Base-by-base conservation (phyloP, 2,113 vertebrate species). In the Egretta garzetta region DNA sequence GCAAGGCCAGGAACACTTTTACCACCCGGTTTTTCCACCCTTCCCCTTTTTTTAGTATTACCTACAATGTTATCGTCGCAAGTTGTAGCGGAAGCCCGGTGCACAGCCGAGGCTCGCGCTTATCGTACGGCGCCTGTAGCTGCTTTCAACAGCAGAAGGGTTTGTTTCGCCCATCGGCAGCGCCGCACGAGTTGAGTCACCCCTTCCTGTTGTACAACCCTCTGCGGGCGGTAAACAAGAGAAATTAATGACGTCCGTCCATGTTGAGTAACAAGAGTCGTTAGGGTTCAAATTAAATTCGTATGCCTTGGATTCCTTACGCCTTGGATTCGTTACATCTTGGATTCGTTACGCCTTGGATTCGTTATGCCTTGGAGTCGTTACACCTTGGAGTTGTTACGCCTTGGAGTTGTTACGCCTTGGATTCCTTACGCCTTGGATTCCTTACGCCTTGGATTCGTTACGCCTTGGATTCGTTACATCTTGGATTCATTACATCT, bases 61-160 rank as follows among this genome's bases (percentile, higher is more conserved):
- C 8, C 6, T 14, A 6, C 23, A 18, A 14, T 2, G 18, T 18
- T 26, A 9, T 20, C n/a, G n/a, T 15, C 16, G 3, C 1, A 10
- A 16, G 52, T 39, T 9, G 55, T n/a, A 63, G 19, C 21, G 12
- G 13, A 35, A 35, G 24, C 4, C 32, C 18, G 1, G 13, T 3
- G 21, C 58, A 55, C 28, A 39, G 18, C 50, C 4, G 39, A 37
- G 16, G 56, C 18, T 74, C 49, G 59, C 8, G 35, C 60, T 30
- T 15, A 4, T 33, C 53, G 43, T 9, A 2, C 1, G 6, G 23
- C 3, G 1, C 58, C 56, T n/a, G 43, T 1, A 28, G 24, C 49
- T 4, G 35, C 53, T 70, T 70, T 63, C 62, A 45, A 52, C 72
- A 91, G 87, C 50, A 5, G 49, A 43, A 45, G 1, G 12, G 37